phyloP scores from a whole-genome alignment of 2,113 vertebrate species.

The Oophaga pumilio region DNA sequence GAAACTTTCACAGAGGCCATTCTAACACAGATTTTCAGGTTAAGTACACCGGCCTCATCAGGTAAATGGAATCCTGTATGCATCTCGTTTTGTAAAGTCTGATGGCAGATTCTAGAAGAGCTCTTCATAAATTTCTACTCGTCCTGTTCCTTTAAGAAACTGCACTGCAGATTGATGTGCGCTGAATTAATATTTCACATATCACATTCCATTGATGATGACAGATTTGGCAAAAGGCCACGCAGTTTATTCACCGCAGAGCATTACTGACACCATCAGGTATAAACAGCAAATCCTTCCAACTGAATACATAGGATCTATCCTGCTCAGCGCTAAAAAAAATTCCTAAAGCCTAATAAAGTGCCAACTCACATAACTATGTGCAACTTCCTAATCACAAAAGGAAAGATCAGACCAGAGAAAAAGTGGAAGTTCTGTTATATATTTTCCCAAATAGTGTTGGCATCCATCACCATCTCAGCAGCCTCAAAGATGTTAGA shows the following conservation, averaged over 20 bases:
- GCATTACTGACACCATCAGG: conserved; percentile 14
- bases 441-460: neutral
- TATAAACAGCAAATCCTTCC: neutral
- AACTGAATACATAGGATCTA: neutral
- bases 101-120: too few species aligned
- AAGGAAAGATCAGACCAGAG: too few species aligned
- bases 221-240: neutral
- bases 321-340: neutral
- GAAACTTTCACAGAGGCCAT: too few species aligned
- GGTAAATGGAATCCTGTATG: too few species aligned
- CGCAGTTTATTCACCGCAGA: neutral
- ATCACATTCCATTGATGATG: neutral
- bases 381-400: neutral
- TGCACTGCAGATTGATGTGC: neutral
- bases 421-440: neutral
- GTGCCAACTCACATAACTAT: neutral
- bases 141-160: neutral
- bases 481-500: neutral
- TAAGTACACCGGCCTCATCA: too few species aligned
- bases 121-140: neutral
- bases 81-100: too few species aligned
- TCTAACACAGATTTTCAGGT: too few species aligned
- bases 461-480: too few species aligned
- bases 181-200: neutral
- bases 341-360: neutral